Evolutionary conservation across 2,888 invertebrate genomes (phyloP), one percentile per base, ranked within the genome.

Genomic region (Glomeris marginata): DNA sequence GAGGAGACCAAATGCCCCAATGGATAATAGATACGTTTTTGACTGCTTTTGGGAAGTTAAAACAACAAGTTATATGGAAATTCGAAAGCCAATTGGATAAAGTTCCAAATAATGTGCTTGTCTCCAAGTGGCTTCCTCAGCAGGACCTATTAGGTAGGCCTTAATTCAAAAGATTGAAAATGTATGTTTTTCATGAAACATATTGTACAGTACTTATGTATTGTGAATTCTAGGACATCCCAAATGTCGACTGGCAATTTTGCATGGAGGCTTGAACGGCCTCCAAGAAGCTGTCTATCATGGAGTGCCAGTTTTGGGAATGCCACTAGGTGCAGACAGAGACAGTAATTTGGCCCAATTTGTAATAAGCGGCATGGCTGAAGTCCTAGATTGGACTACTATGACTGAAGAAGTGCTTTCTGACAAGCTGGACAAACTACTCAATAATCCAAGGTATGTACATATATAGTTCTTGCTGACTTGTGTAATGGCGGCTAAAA

Each of bases 51-150:
- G 18, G 20, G 18, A 13, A 18, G 18, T 18, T 41, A 15, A 6
- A 41, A 18, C 41, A 41, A 41, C 15, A 18, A 41, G 41, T 41
- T 3, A 41, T 41, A 20, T 41, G 41, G 41, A 41, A 41, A 10
- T 41, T 16, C 15, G 41, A 41, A 18, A 21, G 20, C 20, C 18
- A 18, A 18, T 13, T 10, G 2, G 41, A 41, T 20, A 6, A 21
- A n/a, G 13, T 41, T 20, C n/a, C 41, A 5, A 18, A 18, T 6
- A 41, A 41, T 20, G 41, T 41, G 3, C 18, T 41, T 18, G 2
- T 18, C 5, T n/a, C 18, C 41, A 41, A 41, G 15, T 41, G 41
- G 41, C 15, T 41, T 18, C 41, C 41, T 18, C 41, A 41, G 21
- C 41, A 41, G 21, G 41, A 41, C 20, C 8, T 41, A 16, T 20